phyloP scores from a whole-genome alignment of 2,888 invertebrate genomes.

The Volucella inanis region DNA sequence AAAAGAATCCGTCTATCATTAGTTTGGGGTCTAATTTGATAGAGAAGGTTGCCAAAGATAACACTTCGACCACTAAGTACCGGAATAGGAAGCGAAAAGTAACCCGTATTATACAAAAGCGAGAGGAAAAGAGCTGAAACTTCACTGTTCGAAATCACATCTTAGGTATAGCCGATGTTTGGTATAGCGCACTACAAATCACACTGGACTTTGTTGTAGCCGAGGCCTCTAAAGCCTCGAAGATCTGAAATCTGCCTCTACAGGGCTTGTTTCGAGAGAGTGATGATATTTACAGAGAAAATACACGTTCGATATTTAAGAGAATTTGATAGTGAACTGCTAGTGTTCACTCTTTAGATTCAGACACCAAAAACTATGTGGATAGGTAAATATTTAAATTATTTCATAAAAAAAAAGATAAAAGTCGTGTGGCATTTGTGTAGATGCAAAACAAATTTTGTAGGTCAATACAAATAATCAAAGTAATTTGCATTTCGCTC shows the following conservation, averaged over 20 bases:
- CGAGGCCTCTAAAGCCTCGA: slow-evolving; percentile 26
- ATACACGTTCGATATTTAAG: too few relatives aligned
- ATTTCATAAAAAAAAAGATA: too few relatives aligned
- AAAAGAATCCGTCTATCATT: neutral
- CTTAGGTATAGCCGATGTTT: slow-evolving; percentile 59
- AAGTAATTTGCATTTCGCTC: too few relatives aligned
- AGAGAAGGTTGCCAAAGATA: slow-evolving; percentile 21
- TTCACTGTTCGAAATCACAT: slow-evolving; percentile 52
- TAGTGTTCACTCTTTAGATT: too few relatives aligned
- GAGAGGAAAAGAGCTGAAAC: slow-evolving; percentile 14
- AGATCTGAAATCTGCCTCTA: slow-evolving; percentile 41
- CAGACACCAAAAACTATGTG: neutral
- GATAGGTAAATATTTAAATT: slow-evolving; percentile 28
- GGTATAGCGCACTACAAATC: slow-evolving; percentile 52
- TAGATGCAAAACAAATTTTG: slow-evolving; percentile 27
- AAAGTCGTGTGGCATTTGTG: neutral
- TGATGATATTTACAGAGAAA: too few relatives aligned
- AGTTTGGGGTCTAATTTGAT: slow-evolving; percentile 26
- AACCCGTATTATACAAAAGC: neutral
- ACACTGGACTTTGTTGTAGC: slow-evolving; percentile 46
- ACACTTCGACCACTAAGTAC: slow-evolving; percentile 12
- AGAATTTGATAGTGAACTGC: too few relatives aligned
- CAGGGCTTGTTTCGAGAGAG: slow-evolving; percentile 27
- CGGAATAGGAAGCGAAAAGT: slow-evolving; percentile 36
- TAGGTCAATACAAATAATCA: slow-evolving; percentile 19